Base-by-base conservation (phyloP, 2,888 invertebrate species). In the Andrena camellia region DNA sequence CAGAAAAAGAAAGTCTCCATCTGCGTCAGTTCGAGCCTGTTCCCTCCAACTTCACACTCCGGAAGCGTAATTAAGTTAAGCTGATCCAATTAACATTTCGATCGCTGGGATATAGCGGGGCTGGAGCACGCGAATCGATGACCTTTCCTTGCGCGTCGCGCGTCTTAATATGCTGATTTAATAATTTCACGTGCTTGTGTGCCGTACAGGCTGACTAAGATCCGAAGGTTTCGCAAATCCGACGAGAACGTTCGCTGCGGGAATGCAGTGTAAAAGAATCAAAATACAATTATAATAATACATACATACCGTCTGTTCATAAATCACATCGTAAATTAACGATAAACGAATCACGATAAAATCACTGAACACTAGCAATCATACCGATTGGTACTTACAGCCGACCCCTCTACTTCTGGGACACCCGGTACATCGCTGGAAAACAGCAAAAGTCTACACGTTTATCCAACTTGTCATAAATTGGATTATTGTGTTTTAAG, bases 41-140 rank as follows among this genome's bases (percentile, higher is more conserved):
- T 20, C 17, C 26, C 26, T 42, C 17, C n/a, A 29, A 50, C 52
- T 60, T 79, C 73, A 29, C 59, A n/a, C 54, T 57, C 23, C 20
- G 67, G 5, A 42, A 29, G 50, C 54, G 17, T 68, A 80, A 81
- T 81, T 63, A 23, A 64, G 42, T 79, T 50, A 74, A 60, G 60
- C 63, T 48, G 59, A 81, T 81, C 69, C 81, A 64, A 81, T 81
- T 80, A 81, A 80, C 73, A 33, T 66, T 69, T 80, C 5, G 17
- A 13, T 8, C 17, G 31, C 13, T 13, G 23, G 10, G n/a, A 63
- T 42, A n/a, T 42, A n/a, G 57, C 6, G 50, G 17, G 26, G 20
- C 68, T n/a, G 7, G 35, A 29, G 48, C 54, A 52, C 42, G 69
- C 42, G 35, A 73, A 80, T 69, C 80, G 80, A 69, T 52, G 64